Evolutionary conservation across 1,140 invertebrate species (phyloP).

Genomic region (Armadillidium nasatum): DNA sequence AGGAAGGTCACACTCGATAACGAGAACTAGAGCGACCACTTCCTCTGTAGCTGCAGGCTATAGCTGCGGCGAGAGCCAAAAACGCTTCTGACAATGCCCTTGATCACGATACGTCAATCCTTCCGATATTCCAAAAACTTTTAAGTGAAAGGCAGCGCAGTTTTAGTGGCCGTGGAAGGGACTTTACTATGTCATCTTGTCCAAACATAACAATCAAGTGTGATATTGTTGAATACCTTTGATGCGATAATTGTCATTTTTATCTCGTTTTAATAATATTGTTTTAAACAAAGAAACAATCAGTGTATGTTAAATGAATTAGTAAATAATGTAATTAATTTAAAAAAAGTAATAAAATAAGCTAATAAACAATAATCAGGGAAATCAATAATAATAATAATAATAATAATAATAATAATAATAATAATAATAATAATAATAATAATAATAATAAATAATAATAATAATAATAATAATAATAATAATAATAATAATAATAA

Average conservation of each 20-base stretch:
- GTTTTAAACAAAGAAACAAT: no score
- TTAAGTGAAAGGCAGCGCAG: constrained; percentile 66
- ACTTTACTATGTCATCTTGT: constrained; percentile 75
- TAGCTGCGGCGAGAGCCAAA: constrained; percentile 51
- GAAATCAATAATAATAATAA: constrained; percentile 22
- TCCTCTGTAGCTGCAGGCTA: constrained; percentile 43
- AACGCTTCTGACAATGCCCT: constrained; percentile 73
- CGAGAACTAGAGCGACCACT: constrained; percentile 34
- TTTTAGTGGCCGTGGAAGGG: constrained; percentile 47
- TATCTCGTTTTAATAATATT: background rate
- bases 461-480: constrained; percentile 28
- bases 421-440: constrained; percentile 29
- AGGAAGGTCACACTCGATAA: constrained; percentile 31
- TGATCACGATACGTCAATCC: constrained; percentile 58
- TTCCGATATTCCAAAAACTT: constrained; percentile 85
- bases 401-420: constrained; percentile 28
- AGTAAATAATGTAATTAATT: no score
- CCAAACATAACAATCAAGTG: constrained; percentile 92
- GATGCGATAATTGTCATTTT: constrained; percentile 47
- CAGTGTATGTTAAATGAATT: no score
- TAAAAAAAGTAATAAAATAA: no score
- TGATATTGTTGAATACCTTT: constrained; percentile 91
- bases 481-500: constrained; percentile 19
- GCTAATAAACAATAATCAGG: no score
- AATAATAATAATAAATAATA: constrained; percentile 31